These are phyloP conservation scores for Ylistrum balloti DNA, from an alignment of 1,140 invertebrate genomes.

Conservation along the genomic window DNA sequence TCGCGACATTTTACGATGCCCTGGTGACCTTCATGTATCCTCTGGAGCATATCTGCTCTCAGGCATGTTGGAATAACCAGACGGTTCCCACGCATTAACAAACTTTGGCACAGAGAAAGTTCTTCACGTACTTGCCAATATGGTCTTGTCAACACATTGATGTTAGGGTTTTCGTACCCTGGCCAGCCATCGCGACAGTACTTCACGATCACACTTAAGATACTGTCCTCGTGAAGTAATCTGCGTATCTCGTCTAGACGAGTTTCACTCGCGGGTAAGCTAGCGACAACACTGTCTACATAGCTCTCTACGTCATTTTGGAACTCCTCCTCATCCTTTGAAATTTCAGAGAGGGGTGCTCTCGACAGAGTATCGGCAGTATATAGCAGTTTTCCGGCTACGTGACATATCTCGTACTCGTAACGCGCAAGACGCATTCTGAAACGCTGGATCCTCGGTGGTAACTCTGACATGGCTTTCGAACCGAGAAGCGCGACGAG, in stretches of 20 bases:
- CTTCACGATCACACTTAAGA: neutral
- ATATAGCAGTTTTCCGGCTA: conserved; percentile 57
- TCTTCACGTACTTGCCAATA: conserved; percentile 46
- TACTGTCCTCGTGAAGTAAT: conserved; percentile 15
- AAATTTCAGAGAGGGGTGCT: neutral
- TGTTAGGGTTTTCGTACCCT: neutral
- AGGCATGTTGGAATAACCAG: conserved; percentile 70
- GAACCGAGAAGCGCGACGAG: conserved; percentile 57
- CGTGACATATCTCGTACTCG: conserved; percentile 49
- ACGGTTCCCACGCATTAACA: conserved; percentile 41
- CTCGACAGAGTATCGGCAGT: conserved; percentile 56
- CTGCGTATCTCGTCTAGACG: conserved; percentile 46
- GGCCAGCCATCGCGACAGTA: conserved; percentile 17
- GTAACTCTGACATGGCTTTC: conserved; percentile 54
- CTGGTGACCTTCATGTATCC: conserved; percentile 75
- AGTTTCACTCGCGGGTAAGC: conserved; percentile 41
- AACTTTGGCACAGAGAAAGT: too few relatives aligned
- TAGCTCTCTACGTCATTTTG: conserved; percentile 47
- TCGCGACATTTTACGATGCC: conserved; percentile 68
- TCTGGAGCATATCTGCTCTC: conserved; percentile 71
- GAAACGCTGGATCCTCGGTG: conserved; percentile 58
- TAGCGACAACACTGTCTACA: conserved; percentile 43
- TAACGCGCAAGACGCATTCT: conserved; percentile 59
- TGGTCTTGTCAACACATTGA: conserved; percentile 42
- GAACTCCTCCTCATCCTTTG: conserved; percentile 46